These are phyloP conservation scores for Montifringilla adamsi DNA, from an alignment of 2,113 vertebrate species.

Conservation along the genomic window DNA sequence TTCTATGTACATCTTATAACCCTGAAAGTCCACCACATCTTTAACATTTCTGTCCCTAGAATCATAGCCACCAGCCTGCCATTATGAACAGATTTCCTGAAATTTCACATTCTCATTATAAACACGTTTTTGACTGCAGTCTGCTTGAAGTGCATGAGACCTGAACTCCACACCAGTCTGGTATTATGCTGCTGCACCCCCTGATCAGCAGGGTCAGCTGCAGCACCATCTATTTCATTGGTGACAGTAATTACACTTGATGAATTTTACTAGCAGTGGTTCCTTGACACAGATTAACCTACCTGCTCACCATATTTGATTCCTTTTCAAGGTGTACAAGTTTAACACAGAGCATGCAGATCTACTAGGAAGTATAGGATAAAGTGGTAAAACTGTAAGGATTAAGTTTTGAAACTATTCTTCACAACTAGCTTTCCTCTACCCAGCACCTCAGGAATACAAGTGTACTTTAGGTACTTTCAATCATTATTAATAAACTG, in stretches of 20 bases:
- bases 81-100: background rate
- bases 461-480: background rate
- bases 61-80: background rate
- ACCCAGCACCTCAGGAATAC: background rate
- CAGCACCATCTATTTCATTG: background rate
- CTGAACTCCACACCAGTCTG: background rate
- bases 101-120: background rate
- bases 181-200: background rate
- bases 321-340: background rate
- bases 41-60: background rate
- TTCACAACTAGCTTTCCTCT: background rate
- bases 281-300: conserved; percentile 27
- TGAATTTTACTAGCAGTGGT: background rate
- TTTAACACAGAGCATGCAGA: background rate
- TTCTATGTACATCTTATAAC: background rate
- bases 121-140: background rate
- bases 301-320: background rate
- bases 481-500: background rate
- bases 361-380: fast-evolving
- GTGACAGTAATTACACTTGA: conserved; percentile 12
- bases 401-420: background rate
- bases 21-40: background rate
- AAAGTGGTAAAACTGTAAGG: background rate
- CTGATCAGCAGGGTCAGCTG: background rate
- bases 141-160: background rate